Conservation (phyloP, 2,113 vertebrate genomes). For the Argyrosomus japonicus region DNA sequence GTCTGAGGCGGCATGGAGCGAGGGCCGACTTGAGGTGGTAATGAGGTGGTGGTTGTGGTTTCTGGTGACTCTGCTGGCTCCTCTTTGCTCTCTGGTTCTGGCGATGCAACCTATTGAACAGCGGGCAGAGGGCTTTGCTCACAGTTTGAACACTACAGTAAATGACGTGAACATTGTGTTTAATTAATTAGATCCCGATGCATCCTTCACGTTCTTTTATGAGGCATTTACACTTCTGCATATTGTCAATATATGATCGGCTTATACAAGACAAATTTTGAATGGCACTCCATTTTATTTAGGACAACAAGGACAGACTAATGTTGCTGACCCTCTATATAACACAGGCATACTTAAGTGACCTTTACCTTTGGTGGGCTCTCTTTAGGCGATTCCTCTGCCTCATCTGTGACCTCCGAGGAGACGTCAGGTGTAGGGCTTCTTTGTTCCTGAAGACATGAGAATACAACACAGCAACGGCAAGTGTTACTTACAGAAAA, state of each 20-base stretch:
- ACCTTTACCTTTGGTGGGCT: conserved; percentile 71
- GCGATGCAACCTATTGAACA: conserved; percentile 85
- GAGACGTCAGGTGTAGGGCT: conserved; percentile 52
- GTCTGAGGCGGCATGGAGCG: conserved; percentile 75
- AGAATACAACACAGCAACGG: conserved; percentile 6
- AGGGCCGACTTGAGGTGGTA: conserved; percentile 72
- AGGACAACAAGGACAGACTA: neutral
- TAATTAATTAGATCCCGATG: neutral
- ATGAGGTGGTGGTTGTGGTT: conserved; percentile 69
- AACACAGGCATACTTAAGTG: rapidly evolving
- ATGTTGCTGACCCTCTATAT: neutral
- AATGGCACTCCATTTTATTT: neutral
- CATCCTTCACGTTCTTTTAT: neutral
- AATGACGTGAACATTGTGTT: neutral
- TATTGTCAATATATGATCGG: neutral
- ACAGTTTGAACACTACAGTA: neutral
- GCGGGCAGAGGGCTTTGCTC: neutral
- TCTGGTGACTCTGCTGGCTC: conserved; percentile 76
- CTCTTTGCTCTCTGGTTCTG: conserved; percentile 86
- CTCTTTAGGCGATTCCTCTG: conserved; percentile 59
- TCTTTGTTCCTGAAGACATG: conserved; percentile 69
- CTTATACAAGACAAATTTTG: neutral
- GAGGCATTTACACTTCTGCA: neutral
- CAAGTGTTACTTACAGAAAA: neutral
- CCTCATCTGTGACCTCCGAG: conserved; percentile 56